Evolutionary conservation across 35 echinoderm and acorn worm genomes (phyloP), one percentile per base, ranked within the genome.

Genomic region (Apostichopus japonicus): DNA sequence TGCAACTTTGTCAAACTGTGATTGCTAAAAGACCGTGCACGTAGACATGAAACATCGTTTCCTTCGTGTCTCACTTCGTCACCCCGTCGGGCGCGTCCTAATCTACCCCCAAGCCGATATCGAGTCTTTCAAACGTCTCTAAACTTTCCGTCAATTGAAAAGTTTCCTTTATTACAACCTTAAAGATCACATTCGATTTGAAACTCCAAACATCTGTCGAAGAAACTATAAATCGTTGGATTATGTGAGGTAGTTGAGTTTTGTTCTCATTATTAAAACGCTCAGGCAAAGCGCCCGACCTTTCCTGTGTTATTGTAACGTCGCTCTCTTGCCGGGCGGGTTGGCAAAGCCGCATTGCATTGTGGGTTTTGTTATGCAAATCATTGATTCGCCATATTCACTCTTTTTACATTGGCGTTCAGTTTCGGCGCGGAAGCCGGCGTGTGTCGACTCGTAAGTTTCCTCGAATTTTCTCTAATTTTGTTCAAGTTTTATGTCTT

Each of bases 391-490:
- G 90, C 90, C 90, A 91, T 91, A 58, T 44, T 91, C 72, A 91
- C 51, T 91, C 72, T 91, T 65, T 44, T 91, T 91, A 67, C 86
- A 91, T 91, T 79, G 71, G 90, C 77, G 90, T 78, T 91, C 90
- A 91, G 76, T 78, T 91, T 91, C 90, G 90, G 90, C 90, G 90
- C 90, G 90, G 90, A 79, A 91, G 90, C 90, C 90, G 90, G 90
- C 90, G 90, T 91, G 90, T 91, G 90, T 91, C 90, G 90, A 91
- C 23, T 91, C 90, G 90, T 91, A 91, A 91, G 90, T 91, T 91
- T 91, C 58, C 33, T 72, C 55, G 52, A 91, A 56, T 91, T 91
- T 78, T 19, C 72, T 78, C 55, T 19, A 21, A 54, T 77, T 91
- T 56, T 91, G 3, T 55, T 19, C 14, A 17, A 23, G 19, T 89